Percentiles rank a stretch among this genome's conserved stretches.
These are phyloP conservation scores for Ophraella communa DNA, from an alignment of 2,888 invertebrate species.

Conservation along the genomic window DNA sequence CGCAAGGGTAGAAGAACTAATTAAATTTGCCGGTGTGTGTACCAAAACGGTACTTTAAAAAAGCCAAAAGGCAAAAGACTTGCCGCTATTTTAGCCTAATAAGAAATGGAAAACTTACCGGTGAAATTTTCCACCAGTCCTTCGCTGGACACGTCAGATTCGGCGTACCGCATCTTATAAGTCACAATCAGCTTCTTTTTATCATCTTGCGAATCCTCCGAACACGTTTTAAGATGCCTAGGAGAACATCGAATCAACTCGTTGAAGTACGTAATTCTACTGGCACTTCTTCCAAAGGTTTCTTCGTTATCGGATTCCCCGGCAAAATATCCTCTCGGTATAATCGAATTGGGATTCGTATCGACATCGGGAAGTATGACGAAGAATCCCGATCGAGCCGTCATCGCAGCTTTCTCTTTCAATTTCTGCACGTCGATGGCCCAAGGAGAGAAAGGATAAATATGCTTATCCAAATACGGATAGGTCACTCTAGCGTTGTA, in stretches of 20 bases:
- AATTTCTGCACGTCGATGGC: not conserved
- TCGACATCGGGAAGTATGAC: constrained; percentile 28
- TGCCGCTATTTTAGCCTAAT: no score
- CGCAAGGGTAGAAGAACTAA: no score
- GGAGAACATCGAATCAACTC: not conserved
- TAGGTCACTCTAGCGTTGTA: not conserved
- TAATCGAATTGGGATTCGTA: constrained; percentile 2
- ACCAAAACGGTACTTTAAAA: no score
- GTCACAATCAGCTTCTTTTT: not conserved
- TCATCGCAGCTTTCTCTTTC: constrained; percentile 21
- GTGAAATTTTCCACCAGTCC: not conserved
- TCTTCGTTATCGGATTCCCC: constrained; percentile 19
- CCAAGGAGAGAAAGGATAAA: not conserved
- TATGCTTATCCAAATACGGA: not conserved
- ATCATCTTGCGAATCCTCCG: not conserved
- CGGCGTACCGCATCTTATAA: not conserved
- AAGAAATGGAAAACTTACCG: not conserved
- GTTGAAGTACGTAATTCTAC: not conserved
- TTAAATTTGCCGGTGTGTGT: no score
- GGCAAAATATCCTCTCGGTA: constrained; percentile 30
- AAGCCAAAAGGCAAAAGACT: no score
- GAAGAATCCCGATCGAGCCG: constrained; percentile 22
- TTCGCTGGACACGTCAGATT: not conserved
- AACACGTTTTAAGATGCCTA: not conserved
- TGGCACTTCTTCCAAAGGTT: not conserved